Conservation (phyloP, 2,797 vertebrate genomes). For the Podargus strigoides region DNA sequence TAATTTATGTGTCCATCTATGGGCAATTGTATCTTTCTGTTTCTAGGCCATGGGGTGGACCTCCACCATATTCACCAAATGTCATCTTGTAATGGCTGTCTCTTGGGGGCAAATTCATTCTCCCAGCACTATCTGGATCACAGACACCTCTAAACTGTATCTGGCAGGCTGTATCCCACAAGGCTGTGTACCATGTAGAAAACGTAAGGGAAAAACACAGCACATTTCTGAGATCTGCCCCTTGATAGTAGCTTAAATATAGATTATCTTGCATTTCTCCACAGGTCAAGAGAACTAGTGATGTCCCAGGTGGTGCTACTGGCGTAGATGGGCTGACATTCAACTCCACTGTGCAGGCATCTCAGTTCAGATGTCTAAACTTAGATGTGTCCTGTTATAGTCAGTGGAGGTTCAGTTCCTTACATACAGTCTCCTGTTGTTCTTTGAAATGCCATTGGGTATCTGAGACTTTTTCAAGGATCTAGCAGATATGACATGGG, state of each 20-base stretch:
- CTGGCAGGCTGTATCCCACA: not conserved
- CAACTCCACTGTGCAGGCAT: no score
- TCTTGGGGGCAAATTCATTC: not conserved
- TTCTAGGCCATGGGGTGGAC: not conserved
- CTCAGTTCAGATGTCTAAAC: not conserved
- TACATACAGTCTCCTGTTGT: not conserved
- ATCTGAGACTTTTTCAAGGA: not conserved
- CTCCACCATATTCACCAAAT: not conserved
- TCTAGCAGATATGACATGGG: not conserved
- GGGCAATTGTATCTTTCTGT: not conserved
- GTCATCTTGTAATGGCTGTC: not conserved
- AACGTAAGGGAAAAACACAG: not conserved
- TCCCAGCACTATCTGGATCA: not conserved
- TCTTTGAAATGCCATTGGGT: not conserved
- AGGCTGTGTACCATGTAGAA: not conserved
- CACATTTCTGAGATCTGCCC: not conserved
- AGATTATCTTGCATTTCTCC: not conserved
- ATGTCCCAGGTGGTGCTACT: not conserved
- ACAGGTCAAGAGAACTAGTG: not conserved
- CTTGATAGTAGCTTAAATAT: not conserved
- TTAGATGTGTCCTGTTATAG: not conserved
- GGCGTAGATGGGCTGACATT: not conserved
- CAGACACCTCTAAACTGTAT: not conserved
- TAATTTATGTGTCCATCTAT: not conserved
- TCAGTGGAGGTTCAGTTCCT: not conserved